Evolutionary conservation across 1,140 invertebrate genomes (phyloP).

Genomic region (Drosophila bipectinata): DNA sequence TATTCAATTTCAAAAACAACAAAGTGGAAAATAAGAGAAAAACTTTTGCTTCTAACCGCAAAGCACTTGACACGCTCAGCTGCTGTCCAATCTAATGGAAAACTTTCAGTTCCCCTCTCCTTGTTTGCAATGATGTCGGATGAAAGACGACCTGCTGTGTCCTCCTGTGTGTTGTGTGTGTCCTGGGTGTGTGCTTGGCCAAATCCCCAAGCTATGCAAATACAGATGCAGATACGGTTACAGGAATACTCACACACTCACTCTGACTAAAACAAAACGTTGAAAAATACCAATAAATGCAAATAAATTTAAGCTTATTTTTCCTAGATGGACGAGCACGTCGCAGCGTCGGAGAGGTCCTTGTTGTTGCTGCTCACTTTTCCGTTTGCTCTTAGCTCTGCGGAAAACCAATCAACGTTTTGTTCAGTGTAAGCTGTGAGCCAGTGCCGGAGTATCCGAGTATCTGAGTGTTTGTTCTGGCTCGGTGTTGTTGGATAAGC

Average conservation of each 20-base stretch:
- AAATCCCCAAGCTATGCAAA: slow-evolving; percentile 29
- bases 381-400: slow-evolving; percentile 8
- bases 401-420: slow-evolving; percentile 42
- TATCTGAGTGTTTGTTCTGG: slow-evolving; percentile 18
- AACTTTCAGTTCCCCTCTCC: slow-evolving; percentile 15
- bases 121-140: slow-evolving; percentile 14
- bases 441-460: background rate
- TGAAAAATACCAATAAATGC: slow-evolving; percentile 60
- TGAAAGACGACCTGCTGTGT: slow-evolving; percentile 39
- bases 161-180: slow-evolving; percentile 21
- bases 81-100: slow-evolving; percentile 69
- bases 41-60: slow-evolving; percentile 64
- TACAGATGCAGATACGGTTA: slow-evolving; percentile 7
- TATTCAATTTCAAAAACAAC: slow-evolving; percentile 64
- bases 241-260: slow-evolving; percentile 1
- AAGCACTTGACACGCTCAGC: slow-evolving; percentile 76
- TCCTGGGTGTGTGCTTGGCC: background rate
- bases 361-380: slow-evolving; percentile 13
- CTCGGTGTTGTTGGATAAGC: slow-evolving; percentile 33
- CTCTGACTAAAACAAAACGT: slow-evolving; percentile 30
- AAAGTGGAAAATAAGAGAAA: slow-evolving; percentile 62
- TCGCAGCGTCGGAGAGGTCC: background rate
- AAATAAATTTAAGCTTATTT: slow-evolving; percentile 66
- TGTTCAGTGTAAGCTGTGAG: slow-evolving; percentile 24
- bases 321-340: slow-evolving; percentile 28